Base-by-base conservation (phyloP, 2,113 vertebrate genomes). In the Struthio camelus region DNA sequence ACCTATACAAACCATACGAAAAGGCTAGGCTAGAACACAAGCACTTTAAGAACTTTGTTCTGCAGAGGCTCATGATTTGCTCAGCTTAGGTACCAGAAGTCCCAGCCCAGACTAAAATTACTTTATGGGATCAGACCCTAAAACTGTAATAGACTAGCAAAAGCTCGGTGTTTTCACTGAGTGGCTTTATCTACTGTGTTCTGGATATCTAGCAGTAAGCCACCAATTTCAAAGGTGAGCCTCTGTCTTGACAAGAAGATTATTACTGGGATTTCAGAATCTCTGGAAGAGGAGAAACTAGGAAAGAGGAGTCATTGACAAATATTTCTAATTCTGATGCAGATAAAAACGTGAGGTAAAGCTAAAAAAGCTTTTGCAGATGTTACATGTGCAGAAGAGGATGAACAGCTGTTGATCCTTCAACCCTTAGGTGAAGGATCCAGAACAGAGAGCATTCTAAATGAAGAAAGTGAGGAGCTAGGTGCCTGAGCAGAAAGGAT, bases 171-270 rank as follows among this genome's bases (percentile, higher is more conserved):
- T n/a, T 5, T 32, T 61, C 67, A 30, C n/a, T 13, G 64, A 5
- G 0, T 3, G 14, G 28, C 11, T 0, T 11, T 15, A 2, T 3
- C 7, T 53, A 2, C 67, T 6, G 38, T 3, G 10, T 18, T 53
- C 50, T 16, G 67, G 25, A 0, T 0, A 40, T 0, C 66, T 4
- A 25, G 82, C 58, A 18, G 7, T 2, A 32, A 40, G 23, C 4
- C 53, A 3, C 66, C 1, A 11, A 19, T 14, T 7, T 30, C 51
- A 3, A 65, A 77, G 38, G 20, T 54, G 51, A 34, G 34, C 22
- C 3, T 71, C 71, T 70, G 58, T 78, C 82, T 16, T 17, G 38
- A 69, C 71, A 18, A 15, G 30, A 65, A 10, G 15, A 70, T 14
- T 22, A 0, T 16, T 15, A 48, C 34, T n/a, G 30, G 64, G 64